Conservation (phyloP, 2,113 vertebrate genomes). For the Panthera tigris region DNA sequence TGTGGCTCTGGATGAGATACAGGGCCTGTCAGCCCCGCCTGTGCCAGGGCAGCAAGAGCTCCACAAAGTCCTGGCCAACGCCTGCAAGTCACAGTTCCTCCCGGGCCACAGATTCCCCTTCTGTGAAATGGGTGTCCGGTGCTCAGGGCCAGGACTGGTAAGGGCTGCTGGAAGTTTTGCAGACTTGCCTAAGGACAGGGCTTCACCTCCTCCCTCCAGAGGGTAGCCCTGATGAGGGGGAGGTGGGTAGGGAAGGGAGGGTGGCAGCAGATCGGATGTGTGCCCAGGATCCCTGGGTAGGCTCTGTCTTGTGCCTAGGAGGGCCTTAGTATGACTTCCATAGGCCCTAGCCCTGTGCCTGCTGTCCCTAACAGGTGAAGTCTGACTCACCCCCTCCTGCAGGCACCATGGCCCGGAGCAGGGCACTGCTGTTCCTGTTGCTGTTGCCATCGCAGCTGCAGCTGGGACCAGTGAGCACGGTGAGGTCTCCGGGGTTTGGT, state of each 20-base stretch:
- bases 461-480: constrained; percentile 70
- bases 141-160: neutral
- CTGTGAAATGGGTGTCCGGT: neutral
- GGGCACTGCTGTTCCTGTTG: constrained; percentile 80
- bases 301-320: neutral
- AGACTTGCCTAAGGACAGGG: neutral
- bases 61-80: neutral
- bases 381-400: neutral
- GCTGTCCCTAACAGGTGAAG: neutral
- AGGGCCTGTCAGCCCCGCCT: neutral
- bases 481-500: constrained; percentile 74
- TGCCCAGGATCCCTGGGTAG: neutral
- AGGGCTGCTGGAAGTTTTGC: neutral
- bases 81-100: neutral
- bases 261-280: neutral
- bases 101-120: neutral
- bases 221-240: neutral
- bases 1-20: neutral
- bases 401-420: constrained; percentile 80
- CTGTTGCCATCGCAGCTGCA: constrained; percentile 52
- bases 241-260: neutral
- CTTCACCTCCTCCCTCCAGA: neutral
- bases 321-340: accelerated
- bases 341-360: neutral
- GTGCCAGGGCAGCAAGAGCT: neutral